A percentile compares a stretch with the other conserved stretches of the same genome.
These are phyloP conservation scores for Diabrotica balteata DNA, from an alignment of 2,888 invertebrate genomes.

Conservation along the genomic window DNA sequence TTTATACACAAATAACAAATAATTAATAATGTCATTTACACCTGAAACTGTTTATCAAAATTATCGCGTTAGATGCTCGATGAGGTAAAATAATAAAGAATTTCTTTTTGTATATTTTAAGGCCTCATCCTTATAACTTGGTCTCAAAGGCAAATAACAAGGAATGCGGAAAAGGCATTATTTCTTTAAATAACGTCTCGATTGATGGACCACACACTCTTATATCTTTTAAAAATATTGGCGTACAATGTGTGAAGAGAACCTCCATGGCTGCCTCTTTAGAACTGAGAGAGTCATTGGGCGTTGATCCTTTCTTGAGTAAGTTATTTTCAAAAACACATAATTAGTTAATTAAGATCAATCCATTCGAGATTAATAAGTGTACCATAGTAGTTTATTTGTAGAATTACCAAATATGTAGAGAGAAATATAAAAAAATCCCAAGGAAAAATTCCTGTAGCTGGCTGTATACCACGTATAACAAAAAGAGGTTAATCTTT, in stretches of 20 bases:
- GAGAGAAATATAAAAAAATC: too few relatives aligned
- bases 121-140: slow-evolving; percentile 37
- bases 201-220: slow-evolving; percentile 16
- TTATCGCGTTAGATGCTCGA: not conserved
- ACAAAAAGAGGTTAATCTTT: too few relatives aligned
- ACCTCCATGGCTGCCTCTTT: slow-evolving; percentile 87
- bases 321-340: slow-evolving; percentile 56
- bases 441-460: too few relatives aligned
- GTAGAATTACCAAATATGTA: too few relatives aligned
- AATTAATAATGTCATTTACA: not conserved
- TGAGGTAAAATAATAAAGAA: not conserved
- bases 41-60: not conserved
- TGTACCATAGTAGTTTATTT: too few relatives aligned
- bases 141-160: slow-evolving; percentile 31
- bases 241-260: slow-evolving; percentile 92
- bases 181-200: slow-evolving; percentile 11
- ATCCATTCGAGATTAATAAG: too few relatives aligned
- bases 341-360: not conserved
- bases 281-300: slow-evolving; percentile 74
- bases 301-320: slow-evolving; percentile 92
- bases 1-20: too few relatives aligned
- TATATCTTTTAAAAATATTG: slow-evolving; percentile 77
- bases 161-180: slow-evolving; percentile 31
- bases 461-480: too few relatives aligned
- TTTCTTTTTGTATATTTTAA: slow-evolving; percentile 17